Conservation (phyloP, 2,888 invertebrate species). For the Chorisops tibialis region DNA sequence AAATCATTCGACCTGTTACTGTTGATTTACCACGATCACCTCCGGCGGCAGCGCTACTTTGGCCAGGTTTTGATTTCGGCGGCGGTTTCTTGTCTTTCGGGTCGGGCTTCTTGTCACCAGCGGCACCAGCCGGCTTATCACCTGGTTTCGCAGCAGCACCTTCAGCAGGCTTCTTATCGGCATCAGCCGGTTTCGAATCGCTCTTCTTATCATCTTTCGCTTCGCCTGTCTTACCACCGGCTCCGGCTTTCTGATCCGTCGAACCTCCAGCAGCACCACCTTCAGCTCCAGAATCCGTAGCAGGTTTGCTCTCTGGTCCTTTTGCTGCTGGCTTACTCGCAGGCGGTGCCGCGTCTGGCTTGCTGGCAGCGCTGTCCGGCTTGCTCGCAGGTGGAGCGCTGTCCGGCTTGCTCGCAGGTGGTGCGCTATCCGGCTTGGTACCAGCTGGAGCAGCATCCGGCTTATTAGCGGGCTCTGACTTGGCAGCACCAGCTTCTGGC, state of each 20-base stretch:
- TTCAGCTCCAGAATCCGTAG: not conserved
- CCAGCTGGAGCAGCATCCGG: not conserved
- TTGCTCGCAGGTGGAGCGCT: too few species aligned
- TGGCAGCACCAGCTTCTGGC: slow-evolving; percentile 25
- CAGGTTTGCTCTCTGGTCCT: slow-evolving; percentile 19
- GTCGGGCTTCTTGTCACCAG: not conserved
- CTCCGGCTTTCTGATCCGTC: slow-evolving; percentile 4
- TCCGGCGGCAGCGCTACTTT: slow-evolving; percentile 51
- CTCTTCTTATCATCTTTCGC: slow-evolving; percentile 22
- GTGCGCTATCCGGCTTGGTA: not conserved
- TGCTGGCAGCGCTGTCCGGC: not conserved
- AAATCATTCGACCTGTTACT: slow-evolving; percentile 68
- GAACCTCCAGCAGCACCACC: not conserved
- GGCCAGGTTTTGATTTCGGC: slow-evolving; percentile 48
- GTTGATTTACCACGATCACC: slow-evolving; percentile 67
- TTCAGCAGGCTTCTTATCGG: slow-evolving; percentile 17
- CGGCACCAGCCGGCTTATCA: slow-evolving; percentile 37
- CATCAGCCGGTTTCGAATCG: not conserved
- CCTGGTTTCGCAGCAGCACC: slow-evolving; percentile 38
- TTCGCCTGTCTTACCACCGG: too few species aligned
- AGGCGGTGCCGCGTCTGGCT: not conserved
- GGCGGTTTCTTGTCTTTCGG: slow-evolving; percentile 35
- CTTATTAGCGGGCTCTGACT: slow-evolving; percentile 7
- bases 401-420: slow-evolving; percentile 12
- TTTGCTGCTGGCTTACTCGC: slow-evolving; percentile 10